Percentiles rank a stretch among this genome's conserved stretches.
phyloP scores from a whole-genome alignment of 2,888 invertebrate species.

The Sipha maydis region DNA sequence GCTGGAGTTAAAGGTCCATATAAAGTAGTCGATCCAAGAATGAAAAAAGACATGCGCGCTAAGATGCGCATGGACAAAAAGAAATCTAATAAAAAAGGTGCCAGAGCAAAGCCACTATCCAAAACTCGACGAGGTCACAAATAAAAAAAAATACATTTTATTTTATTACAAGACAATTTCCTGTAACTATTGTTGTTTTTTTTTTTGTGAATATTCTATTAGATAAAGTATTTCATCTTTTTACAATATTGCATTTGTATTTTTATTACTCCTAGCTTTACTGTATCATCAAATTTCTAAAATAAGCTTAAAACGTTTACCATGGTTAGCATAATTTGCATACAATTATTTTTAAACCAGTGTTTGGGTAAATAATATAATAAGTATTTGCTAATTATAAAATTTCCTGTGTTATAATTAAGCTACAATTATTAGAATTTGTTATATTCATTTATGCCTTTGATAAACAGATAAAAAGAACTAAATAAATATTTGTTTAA shows the following conservation, averaged over 20 bases:
- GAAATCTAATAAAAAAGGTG: constrained; percentile 69
- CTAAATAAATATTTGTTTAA: no score
- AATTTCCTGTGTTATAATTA: no score
- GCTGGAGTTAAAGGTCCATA: constrained; percentile 90
- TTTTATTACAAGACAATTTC: constrained; percentile 23
- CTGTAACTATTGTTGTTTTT: constrained; percentile 9
- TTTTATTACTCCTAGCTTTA: not conserved
- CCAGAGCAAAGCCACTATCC: constrained; percentile 40
- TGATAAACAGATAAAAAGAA: no score
- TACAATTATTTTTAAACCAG: no score
- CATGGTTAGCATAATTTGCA: no score
- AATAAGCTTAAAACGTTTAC: not conserved
- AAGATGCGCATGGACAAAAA: constrained; percentile 72
- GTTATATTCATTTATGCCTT: no score
- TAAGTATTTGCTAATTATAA: no score
- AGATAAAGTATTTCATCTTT: not conserved
- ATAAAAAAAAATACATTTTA: not conserved
- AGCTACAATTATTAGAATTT: no score
- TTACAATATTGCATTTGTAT: not conserved
- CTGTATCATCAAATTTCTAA: not conserved
- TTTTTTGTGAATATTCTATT: constrained; percentile 29
- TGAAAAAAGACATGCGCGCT: constrained; percentile 92
- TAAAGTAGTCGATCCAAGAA: constrained; percentile 93
- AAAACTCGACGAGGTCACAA: constrained; percentile 49
- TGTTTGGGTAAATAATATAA: no score